Conservation (phyloP, 2,113 vertebrate genomes). For the Thymallus thymallus region DNA sequence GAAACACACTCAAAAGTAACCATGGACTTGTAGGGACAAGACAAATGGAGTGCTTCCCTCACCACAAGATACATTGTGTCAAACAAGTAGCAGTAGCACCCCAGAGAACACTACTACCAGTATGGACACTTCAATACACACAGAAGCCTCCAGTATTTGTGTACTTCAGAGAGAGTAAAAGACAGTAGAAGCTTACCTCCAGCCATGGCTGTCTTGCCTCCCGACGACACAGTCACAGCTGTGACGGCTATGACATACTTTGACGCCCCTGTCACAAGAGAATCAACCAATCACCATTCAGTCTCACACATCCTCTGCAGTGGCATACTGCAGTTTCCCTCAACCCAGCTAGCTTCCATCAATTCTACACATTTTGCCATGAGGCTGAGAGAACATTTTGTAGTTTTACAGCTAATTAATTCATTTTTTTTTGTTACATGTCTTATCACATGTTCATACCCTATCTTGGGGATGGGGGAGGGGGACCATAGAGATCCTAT, state of each 20-base stretch:
- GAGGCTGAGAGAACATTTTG: too few species aligned
- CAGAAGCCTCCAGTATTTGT: background rate
- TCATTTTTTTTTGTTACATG: too few species aligned
- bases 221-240: constrained; percentile 62
- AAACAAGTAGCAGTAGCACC: background rate
- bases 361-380: too few species aligned
- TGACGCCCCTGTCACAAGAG: constrained; percentile 51
- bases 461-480: too few species aligned
- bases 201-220: constrained; percentile 64
- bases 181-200: constrained; percentile 58
- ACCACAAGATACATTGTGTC: background rate
- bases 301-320: background rate
- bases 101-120: background rate
- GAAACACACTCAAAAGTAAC: too few species aligned
- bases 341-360: too few species aligned
- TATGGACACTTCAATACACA: background rate
- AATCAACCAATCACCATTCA: background rate
- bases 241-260: constrained; percentile 63
- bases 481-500: too few species aligned
- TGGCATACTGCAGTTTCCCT: too few species aligned
- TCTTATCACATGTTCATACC: too few species aligned
- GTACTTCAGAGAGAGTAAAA: background rate
- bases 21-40: too few species aligned
- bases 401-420: too few species aligned
- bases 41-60: too few species aligned